A percentile compares a stretch with the other conserved stretches of the same genome.
Conservation (phyloP, 23 tunicate genomes). For the Halocynthia aurantium region DNA sequence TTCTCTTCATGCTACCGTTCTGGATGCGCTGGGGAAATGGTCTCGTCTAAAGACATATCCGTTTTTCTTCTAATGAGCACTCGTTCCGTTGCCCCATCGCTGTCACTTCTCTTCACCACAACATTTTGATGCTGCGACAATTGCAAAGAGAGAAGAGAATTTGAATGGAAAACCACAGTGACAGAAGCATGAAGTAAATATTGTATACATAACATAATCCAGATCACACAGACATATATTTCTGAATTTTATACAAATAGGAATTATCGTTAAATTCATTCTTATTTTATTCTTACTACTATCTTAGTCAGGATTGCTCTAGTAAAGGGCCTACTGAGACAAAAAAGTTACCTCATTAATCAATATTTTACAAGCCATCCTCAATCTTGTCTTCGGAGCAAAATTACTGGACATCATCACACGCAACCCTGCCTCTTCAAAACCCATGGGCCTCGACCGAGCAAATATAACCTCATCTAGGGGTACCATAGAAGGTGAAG, state of each 20-base stretch:
- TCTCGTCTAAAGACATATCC: not conserved
- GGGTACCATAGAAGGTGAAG: conserved; percentile 7
- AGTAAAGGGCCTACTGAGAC: not conserved
- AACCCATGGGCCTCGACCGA: not conserved
- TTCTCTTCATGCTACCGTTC: not conserved
- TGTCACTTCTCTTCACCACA: not conserved
- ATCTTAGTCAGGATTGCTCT: too few species aligned
- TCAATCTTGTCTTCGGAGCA: conserved; percentile 30
- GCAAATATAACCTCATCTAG: conserved; percentile 9
- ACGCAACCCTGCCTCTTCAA: conserved; percentile 19
- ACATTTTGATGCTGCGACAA: conserved; percentile 2
- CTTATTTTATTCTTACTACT: too few species aligned
- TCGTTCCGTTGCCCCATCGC: not conserved
- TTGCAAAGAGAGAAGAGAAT: not conserved
- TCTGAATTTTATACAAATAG: not conserved
- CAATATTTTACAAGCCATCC: conserved; percentile 26
- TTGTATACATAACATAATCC: too few species aligned
- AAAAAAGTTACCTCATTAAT: conserved; percentile 24
- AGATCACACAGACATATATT: not conserved
- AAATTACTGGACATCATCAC: conserved; percentile 28
- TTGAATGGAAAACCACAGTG: not conserved
- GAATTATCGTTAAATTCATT: too few species aligned
- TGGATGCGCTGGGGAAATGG: not conserved
- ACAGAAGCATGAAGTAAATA: not conserved
- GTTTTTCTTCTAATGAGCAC: conserved; percentile 1